These are phyloP conservation scores for Valencia hispanica DNA, from an alignment of 2,797 vertebrate species.

Conservation along the genomic window DNA sequence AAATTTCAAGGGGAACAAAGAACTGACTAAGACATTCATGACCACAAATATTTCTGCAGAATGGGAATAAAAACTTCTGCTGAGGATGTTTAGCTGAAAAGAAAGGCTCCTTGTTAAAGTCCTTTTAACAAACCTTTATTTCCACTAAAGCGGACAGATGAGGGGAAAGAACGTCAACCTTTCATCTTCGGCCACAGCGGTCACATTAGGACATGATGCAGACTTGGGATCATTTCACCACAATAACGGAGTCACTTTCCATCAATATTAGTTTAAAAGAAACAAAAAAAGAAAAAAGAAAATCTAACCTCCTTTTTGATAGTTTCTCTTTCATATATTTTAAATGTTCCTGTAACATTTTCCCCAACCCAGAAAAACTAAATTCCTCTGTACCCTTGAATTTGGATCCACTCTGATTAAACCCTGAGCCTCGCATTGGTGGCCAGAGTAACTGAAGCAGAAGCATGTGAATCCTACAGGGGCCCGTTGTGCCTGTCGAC, in stretches of 20 bases:
- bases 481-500: slow-evolving; percentile 5
- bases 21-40: too few relatives aligned
- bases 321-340: too few relatives aligned
- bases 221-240: not conserved
- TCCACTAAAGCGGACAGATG: too few relatives aligned
- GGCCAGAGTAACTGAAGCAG: slow-evolving; percentile 20
- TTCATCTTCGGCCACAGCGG: too few relatives aligned
- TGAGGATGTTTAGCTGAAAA: too few relatives aligned
- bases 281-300: too few relatives aligned
- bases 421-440: not conserved
- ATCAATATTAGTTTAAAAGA: not conserved
- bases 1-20: too few relatives aligned
- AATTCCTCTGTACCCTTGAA: not conserved
- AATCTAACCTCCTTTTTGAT: not conserved
- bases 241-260: not conserved
- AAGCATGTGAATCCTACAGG: not conserved
- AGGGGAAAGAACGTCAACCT: not conserved
- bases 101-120: not conserved
- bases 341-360: too few relatives aligned
- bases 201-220: too few relatives aligned
- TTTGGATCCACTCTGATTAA: slow-evolving; percentile 23
- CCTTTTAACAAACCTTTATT: not conserved
- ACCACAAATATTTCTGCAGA: too few relatives aligned
- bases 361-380: not conserved
- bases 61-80: not conserved